phyloP scores from a whole-genome alignment of 2,113 vertebrate genomes.

The Sylvietta virens region DNA sequence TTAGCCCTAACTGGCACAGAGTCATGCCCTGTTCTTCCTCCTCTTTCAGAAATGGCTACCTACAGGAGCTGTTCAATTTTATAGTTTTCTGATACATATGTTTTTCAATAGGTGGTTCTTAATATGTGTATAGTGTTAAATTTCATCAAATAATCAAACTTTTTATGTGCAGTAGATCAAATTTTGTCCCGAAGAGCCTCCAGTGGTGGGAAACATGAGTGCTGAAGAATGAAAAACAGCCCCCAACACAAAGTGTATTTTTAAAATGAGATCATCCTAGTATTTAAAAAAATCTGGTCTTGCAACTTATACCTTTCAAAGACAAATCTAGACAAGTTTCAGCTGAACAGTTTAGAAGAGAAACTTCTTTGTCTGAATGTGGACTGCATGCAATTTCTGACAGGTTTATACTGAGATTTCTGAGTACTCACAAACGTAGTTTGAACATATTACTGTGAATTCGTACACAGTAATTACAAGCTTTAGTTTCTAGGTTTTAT shows the following conservation, averaged over 20 bases:
- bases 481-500: neutral
- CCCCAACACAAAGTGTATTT: neutral
- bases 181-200: neutral
- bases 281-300: constrained; percentile 14
- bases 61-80: neutral
- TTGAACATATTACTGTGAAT: neutral
- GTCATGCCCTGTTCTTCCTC: neutral
- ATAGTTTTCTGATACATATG: neutral
- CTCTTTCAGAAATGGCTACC: neutral
- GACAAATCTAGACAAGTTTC: constrained; percentile 32
- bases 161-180: neutral
- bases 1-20: neutral
- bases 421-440: neutral
- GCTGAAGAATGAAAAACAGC: neutral
- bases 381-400: neutral
- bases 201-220: neutral
- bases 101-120: neutral
- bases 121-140: neutral
- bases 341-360: neutral
- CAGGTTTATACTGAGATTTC: neutral
- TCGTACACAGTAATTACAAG: neutral
- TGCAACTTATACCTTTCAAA: constrained; percentile 7
- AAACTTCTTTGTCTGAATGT: neutral
- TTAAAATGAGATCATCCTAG: constrained; percentile 28
- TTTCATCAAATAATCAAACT: neutral